These are phyloP conservation scores for Notospermus geniculatus DNA, from an alignment of 1,140 invertebrate genomes.

Conservation along the genomic window DNA sequence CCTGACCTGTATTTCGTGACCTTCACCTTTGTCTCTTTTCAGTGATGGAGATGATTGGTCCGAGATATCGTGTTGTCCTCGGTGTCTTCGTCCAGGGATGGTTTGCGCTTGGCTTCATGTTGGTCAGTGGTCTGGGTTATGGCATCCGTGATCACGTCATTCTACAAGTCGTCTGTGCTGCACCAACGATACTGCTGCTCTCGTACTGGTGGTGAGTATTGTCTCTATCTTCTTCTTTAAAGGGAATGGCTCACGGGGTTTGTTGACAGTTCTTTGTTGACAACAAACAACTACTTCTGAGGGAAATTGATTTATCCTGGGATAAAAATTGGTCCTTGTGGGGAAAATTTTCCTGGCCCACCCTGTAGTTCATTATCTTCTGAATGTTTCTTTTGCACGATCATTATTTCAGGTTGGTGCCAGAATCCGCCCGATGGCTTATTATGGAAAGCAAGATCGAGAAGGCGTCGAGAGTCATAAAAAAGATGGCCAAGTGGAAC, in stretches of 20 bases:
- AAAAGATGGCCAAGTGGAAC: slow-evolving; percentile 13
- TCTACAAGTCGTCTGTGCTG: background rate
- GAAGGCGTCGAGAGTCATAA: slow-evolving; percentile 16
- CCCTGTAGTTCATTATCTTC: too few species aligned
- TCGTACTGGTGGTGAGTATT: slow-evolving; percentile 4
- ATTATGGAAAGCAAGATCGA: slow-evolving; percentile 15
- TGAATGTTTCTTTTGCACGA: too few species aligned
- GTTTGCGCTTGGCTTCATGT: slow-evolving; percentile 6
- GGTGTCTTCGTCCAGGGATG: slow-evolving; percentile 11
- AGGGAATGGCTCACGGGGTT: too few species aligned
- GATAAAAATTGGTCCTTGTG: too few species aligned
- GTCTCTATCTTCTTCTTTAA: too few species aligned
- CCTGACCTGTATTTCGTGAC: too few species aligned
- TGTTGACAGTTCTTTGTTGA: too few species aligned
- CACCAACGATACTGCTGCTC: background rate
- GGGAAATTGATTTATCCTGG: too few species aligned
- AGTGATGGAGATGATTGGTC: slow-evolving; percentile 14
- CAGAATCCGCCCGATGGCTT: slow-evolving; percentile 24
- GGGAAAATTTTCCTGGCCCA: too few species aligned
- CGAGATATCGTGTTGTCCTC: slow-evolving; percentile 7
- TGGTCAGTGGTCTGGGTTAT: background rate
- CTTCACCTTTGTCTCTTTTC: background rate
- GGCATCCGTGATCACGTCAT: slow-evolving; percentile 2
- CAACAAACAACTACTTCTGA: too few species aligned
- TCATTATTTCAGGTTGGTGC: slow-evolving; percentile 12